Percentiles rank a stretch among this genome's conserved stretches.
These are phyloP conservation scores for Chymomyza caudatula DNA, from an alignment of 2,888 invertebrate genomes.

Conservation along the genomic window DNA sequence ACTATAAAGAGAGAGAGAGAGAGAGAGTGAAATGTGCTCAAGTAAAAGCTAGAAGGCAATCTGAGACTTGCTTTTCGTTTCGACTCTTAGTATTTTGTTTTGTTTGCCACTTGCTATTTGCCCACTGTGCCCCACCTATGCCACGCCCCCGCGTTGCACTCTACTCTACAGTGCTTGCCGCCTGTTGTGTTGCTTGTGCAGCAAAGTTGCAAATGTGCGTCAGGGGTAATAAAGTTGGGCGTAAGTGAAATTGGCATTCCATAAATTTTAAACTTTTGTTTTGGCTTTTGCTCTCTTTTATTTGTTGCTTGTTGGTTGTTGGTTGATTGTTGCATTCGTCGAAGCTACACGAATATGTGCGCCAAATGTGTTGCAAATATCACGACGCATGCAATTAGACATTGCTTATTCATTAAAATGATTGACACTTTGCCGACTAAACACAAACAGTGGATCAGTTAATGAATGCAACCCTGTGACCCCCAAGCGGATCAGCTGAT, in stretches of 20 bases:
- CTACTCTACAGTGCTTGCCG: slow-evolving; percentile 8
- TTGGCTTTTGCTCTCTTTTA: background rate
- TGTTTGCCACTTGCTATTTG: background rate
- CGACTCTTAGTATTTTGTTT: slow-evolving; percentile 5
- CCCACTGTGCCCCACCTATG: background rate
- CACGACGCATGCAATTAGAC: background rate
- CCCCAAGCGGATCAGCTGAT: background rate
- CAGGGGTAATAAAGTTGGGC: slow-evolving; percentile 75
- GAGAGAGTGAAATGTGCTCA: slow-evolving; percentile 26
- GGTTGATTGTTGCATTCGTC: background rate
- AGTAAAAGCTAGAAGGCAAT: slow-evolving; percentile 70
- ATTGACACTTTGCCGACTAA: slow-evolving; percentile 24
- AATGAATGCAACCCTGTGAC: background rate
- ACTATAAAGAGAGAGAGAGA: slow-evolving; percentile 35
- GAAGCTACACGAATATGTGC: too few relatives aligned
- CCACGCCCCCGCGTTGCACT: background rate
- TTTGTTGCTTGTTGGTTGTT: background rate
- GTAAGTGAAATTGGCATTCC: slow-evolving; percentile 74
- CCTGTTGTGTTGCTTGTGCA: slow-evolving; percentile 40
- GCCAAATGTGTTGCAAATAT: background rate
- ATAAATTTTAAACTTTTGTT: slow-evolving; percentile 59
- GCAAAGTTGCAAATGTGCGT: slow-evolving; percentile 76
- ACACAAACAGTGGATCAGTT: background rate
- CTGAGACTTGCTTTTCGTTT: slow-evolving; percentile 43
- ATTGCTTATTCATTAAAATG: slow-evolving; percentile 18